Evolutionary conservation across 2,888 invertebrate genomes (phyloP).

Genomic region (Lycia hirtaria): DNA sequence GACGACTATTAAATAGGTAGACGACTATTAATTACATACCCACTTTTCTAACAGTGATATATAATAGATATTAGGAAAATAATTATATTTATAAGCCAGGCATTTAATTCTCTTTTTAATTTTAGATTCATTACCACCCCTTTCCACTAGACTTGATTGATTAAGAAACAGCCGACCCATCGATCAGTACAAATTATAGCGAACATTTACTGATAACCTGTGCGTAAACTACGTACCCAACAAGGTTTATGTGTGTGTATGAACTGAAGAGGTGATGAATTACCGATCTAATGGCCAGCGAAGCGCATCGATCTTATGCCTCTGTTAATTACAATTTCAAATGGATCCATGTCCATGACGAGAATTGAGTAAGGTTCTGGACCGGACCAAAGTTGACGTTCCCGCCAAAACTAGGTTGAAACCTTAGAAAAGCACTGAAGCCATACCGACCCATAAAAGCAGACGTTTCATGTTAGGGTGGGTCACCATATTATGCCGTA

Average conservation of each 20-base stretch:
- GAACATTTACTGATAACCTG: conserved; percentile 22
- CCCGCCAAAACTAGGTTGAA: too few species aligned
- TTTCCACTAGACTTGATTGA: conserved; percentile 1
- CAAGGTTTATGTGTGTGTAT: conserved; percentile 18
- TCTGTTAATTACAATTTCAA: conserved; percentile 76
- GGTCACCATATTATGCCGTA: too few species aligned
- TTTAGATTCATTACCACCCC: conserved; percentile 30
- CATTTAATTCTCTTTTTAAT: background rate
- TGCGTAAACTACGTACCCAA: conserved; percentile 39
- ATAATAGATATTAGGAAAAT: too few species aligned
- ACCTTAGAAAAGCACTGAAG: too few species aligned
- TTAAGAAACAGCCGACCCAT: conserved; percentile 22
- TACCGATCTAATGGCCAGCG: conserved; percentile 18
- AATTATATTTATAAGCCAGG: too few species aligned
- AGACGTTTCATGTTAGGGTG: too few species aligned
- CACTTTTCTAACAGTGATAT: too few species aligned
- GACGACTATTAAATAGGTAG: too few species aligned
- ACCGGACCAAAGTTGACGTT: background rate
- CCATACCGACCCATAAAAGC: too few species aligned
- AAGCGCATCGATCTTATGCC: conserved; percentile 64
- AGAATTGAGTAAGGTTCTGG: too few species aligned
- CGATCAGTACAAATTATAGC: conserved; percentile 21
- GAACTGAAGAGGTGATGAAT: conserved; percentile 59
- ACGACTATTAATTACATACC: too few species aligned
- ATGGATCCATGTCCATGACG: too few species aligned